Evolutionary conservation across 2,888 invertebrate species (phyloP).

Genomic region (Drosophila antonietae): DNA sequence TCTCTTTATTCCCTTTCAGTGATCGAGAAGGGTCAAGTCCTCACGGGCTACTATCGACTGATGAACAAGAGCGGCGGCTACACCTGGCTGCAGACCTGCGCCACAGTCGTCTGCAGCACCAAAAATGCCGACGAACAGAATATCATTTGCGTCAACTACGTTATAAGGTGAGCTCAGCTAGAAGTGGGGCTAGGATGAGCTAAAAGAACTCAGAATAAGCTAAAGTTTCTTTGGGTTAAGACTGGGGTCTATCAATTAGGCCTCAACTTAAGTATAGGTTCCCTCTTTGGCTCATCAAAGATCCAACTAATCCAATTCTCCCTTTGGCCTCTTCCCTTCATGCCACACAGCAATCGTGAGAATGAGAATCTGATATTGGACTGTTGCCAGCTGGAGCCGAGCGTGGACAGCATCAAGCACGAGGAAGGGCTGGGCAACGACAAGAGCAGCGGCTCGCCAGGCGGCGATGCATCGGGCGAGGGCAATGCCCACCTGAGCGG

Average conservation of each 20-base stretch:
- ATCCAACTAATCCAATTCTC: not conserved
- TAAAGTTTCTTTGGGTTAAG: no score
- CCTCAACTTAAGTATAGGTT: no score
- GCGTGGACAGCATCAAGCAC: conserved; percentile 90
- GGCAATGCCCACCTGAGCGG: conserved; percentile 82
- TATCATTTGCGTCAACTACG: conserved; percentile 98
- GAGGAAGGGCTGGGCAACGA: conserved; percentile 89
- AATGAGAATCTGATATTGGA: conserved; percentile 96
- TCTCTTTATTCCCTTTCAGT: conserved; percentile 86
- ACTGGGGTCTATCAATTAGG: no score
- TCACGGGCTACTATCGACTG: conserved; percentile 97
- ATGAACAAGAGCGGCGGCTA: conserved; percentile 98
- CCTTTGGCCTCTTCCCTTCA: not conserved
- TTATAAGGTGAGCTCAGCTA: conserved; percentile 90
- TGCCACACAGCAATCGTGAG: conserved; percentile 86
- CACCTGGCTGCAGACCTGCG: conserved; percentile 98
- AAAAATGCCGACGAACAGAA: conserved; percentile 99
- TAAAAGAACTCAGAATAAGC: no score
- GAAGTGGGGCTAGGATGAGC: no score
- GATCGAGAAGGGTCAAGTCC: conserved; percentile 97
- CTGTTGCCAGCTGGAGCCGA: conserved; percentile 95
- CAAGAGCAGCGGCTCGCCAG: conserved; percentile 95
- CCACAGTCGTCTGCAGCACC: conserved; percentile 97
- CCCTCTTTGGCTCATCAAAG: no score
- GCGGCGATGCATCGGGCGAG: conserved; percentile 89